Evolutionary conservation across 1,140 invertebrate genomes (phyloP), one percentile per base, ranked within the genome.

Genomic region (Drosophila azteca): DNA sequence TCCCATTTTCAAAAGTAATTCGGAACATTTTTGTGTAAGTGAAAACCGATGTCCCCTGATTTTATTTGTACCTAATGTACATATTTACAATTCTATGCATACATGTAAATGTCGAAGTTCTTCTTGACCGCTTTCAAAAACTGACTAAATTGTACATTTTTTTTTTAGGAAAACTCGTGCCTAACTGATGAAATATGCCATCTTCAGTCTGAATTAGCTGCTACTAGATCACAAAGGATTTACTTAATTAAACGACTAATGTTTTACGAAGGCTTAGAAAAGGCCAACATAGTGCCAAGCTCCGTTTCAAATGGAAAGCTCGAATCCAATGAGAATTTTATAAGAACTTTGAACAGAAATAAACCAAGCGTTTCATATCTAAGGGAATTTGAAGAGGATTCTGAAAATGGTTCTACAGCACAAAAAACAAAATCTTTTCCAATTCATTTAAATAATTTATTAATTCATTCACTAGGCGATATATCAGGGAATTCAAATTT

Each of bases 401-500:
- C 64, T 6, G 43, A 83, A 75, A 58, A 77, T 50, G 58, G 45
- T 13, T 49, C 39, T 4, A 35, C 65, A 50, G 22, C 49, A 17
- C 52, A 45, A 52, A 79, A 94, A 94, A 66, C 94, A 94, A 31
- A 94, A 95, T 87, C 96, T 2, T 96, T 96, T 90, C 96, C 96
- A 2, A 95, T 97, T 45, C 92, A 94, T 55, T 92, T 97, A 3
- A 95, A 95, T 24, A 94, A 94, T 70, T 91, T 97, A 6, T 96
- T 95, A 0, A 93, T 97, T 7, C 95, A 97, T 91, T 96, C 95
- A 44, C 92, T 97, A 29, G 96, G 96, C 31, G 96, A 96, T 93
- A 95, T 96, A 11, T 92, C 93, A 11, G 95, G 96, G 63, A 93
- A 94, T 68, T 91, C 93, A 1, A 93, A 94, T 59, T 97, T 96